Conservation (phyloP, 2,113 vertebrate genomes). For the Leucosticte australis region DNA sequence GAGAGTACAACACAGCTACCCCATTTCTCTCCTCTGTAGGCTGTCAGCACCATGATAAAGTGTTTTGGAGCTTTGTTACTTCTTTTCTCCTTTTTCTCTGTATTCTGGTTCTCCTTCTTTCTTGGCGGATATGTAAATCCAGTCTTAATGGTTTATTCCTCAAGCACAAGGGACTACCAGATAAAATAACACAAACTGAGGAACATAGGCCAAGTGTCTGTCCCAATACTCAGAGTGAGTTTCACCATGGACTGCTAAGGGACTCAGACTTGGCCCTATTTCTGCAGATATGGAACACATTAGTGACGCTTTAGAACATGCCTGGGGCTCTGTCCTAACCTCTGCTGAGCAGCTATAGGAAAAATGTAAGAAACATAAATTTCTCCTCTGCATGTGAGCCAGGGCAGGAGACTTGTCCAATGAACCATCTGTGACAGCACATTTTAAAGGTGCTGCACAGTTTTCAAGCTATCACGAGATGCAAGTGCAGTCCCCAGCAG, state of each 20-base stretch:
- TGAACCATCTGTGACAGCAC: background rate
- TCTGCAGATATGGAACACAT: conserved; percentile 39
- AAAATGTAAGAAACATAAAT: conserved; percentile 41
- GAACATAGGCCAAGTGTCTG: conserved; percentile 8
- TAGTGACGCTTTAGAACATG: conserved; percentile 43
- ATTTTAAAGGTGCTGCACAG: background rate
- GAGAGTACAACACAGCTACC: background rate
- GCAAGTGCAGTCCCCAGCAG: background rate
- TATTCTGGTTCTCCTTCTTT: background rate
- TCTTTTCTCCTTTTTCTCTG: background rate
- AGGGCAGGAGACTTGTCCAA: background rate
- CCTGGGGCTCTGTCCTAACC: conserved; percentile 22
- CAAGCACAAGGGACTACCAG: background rate
- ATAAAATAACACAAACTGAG: conserved; percentile 23
- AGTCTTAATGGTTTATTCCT: conserved; percentile 4
- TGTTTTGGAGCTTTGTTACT: background rate
- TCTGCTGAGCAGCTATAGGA: conserved; percentile 34
- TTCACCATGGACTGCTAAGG: background rate
- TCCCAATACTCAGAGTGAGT: conserved; percentile 19
- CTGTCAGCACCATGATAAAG: background rate
- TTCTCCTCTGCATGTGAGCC: background rate
- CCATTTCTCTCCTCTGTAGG: background rate
- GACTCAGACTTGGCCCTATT: background rate
- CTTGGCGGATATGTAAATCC: background rate
- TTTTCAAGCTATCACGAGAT: background rate